phyloP scores from a whole-genome alignment of 2,113 vertebrate genomes.

The Lycocorax pyrrhopterus region DNA sequence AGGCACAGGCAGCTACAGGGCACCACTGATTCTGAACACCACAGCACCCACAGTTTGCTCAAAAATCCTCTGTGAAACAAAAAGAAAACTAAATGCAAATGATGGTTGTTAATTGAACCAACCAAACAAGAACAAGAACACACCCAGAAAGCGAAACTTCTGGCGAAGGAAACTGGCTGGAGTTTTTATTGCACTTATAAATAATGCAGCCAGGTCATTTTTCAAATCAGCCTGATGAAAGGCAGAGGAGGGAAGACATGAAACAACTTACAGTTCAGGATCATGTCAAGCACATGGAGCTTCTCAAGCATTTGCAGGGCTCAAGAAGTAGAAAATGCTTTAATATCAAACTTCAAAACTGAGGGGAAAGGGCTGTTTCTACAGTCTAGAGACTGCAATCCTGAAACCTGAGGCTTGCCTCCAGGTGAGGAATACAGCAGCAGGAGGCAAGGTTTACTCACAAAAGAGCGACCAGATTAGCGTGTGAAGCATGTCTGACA shows the following conservation, averaged over 20 bases:
- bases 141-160: constrained; percentile 34
- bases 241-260: not conserved
- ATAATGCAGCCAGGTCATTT: not conserved
- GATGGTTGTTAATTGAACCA: not conserved
- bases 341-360: not conserved
- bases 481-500: not conserved
- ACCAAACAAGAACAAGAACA: constrained; percentile 20
- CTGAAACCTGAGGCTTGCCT: not conserved
- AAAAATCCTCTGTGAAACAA: not conserved
- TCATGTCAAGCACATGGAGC: not conserved
- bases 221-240: not conserved
- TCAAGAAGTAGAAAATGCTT: not conserved
- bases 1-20: not conserved
- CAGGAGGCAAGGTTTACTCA: not conserved
- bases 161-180: constrained; percentile 1
- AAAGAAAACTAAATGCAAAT: not conserved
- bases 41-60: not conserved
- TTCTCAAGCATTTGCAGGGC: not conserved
- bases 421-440: not conserved
- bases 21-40: not conserved
- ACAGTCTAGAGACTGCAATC: not conserved
- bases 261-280: not conserved
- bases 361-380: not conserved
- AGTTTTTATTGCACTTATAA: constrained; percentile 20
- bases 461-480: not conserved